Evolutionary conservation across 2,797 vertebrate genomes (phyloP), one percentile per base, ranked within the genome.

Genomic region (Myotis findleyi): DNA sequence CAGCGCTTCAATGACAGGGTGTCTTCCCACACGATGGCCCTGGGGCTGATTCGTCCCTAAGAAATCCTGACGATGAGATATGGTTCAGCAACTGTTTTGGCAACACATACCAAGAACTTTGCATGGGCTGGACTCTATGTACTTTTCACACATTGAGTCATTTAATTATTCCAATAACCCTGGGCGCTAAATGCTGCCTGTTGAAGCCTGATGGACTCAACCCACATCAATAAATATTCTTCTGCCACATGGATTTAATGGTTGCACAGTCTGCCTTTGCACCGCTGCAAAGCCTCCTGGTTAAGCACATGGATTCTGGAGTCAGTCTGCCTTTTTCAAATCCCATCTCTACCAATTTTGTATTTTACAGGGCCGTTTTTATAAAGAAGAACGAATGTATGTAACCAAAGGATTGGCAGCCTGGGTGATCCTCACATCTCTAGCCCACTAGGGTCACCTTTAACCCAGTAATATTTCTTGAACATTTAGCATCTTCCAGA

Each of bases 251-350:
- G 49, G 10, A 27, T 79, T 79, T 89, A 80, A 83, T 49, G 12
- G 23, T 59, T 66, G 7, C 14, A 7, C 30, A 21, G 7, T 27
- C 33, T 90, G 69, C 51, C 59, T 87, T 62, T 77, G 27, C 68
- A 73, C 23, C 57, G 33, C 80, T 2, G 4, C 17, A 62, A 49
- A 82, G 44, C 36, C n/a, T 62, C 7, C 23, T n/a, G 57, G 14
- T 79, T 64, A 69, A 71, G 27, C 51, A 76, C 7, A 7, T 8
- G 23, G 64, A 44, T 36, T 80, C 72, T 33, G 30, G 47, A 80
- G 33, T 80, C 64, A 87, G 36, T 62, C 38, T 71, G 38, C 14
- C n/a, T 85, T 83, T 94, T 92, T 84, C 16, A 79, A 87, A 47
- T 72, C 9, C 30, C 6, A 30, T 51, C 41, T 95, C 38, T 59